These are phyloP conservation scores for Magallana ariakensis DNA, from an alignment of 1,140 invertebrate genomes.

Conservation along the genomic window DNA sequence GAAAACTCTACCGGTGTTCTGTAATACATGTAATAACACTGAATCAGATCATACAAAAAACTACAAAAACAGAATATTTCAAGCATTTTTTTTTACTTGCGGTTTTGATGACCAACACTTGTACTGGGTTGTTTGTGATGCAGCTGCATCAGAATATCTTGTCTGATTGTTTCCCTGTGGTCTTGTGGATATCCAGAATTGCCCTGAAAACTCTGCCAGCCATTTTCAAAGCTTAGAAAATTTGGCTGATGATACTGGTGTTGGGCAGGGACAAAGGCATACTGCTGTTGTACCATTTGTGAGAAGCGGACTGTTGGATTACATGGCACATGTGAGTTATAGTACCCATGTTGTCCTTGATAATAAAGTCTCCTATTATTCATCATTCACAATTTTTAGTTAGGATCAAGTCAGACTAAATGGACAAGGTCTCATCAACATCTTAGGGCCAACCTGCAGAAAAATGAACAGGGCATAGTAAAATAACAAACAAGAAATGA, in stretches of 20 bases:
- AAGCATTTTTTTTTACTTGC: slow-evolving; percentile 3
- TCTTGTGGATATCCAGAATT: background rate
- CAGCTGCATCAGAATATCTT: slow-evolving; percentile 29
- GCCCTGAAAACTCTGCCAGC: background rate
- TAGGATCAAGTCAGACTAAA: background rate
- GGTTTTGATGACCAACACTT: background rate
- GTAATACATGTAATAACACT: no score
- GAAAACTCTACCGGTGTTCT: no score
- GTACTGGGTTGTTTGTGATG: background rate
- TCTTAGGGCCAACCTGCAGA: background rate
- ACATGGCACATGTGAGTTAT: background rate
- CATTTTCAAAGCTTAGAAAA: background rate
- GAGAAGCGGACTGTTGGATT: background rate
- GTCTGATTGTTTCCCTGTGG: slow-evolving; percentile 23
- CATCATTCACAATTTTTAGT: background rate
- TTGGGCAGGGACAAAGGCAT: background rate
- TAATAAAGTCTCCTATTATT: slow-evolving; percentile 14
- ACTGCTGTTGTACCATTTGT: background rate
- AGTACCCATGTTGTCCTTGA: background rate
- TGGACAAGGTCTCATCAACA: background rate
- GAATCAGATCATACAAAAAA: no score
- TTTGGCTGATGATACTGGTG: background rate
- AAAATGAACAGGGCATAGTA: no score
- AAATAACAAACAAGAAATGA: no score
- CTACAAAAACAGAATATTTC: background rate